phyloP scores from a whole-genome alignment of 2,888 invertebrate genomes.

The Aradus depressus region DNA sequence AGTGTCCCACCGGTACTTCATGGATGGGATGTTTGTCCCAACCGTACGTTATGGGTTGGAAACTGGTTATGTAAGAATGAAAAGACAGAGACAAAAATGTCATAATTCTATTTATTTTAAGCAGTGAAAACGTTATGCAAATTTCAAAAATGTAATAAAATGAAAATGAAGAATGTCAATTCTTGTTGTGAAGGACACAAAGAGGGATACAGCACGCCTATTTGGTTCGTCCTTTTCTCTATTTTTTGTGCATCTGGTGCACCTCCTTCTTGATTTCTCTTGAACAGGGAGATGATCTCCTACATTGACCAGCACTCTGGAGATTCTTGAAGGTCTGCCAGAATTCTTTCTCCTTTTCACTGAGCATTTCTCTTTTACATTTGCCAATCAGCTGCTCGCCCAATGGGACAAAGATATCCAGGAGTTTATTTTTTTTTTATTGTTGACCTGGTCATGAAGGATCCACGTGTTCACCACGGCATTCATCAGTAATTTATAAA shows the following conservation, averaged over 20 bases:
- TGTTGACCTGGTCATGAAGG: background rate
- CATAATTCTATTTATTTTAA: no score
- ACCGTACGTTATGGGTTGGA: no score
- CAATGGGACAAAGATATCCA: slow-evolving; percentile 19
- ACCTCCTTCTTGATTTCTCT: slow-evolving; percentile 21
- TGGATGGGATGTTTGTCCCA: no score
- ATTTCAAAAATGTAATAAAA: no score
- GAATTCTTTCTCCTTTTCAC: slow-evolving; percentile 15
- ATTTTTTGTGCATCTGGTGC: slow-evolving; percentile 15
- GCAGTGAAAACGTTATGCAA: no score
- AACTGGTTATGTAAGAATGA: no score
- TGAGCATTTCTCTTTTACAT: slow-evolving; percentile 8
- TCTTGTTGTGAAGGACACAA: slow-evolving; percentile 13
- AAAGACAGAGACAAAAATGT: no score
- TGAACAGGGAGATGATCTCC: slow-evolving; percentile 22
- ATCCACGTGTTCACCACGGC: slow-evolving; percentile 30
- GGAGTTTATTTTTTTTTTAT: slow-evolving; percentile 20
- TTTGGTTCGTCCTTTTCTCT: slow-evolving; percentile 12
- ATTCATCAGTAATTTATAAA: slow-evolving; percentile 31
- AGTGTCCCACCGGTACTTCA: no score
- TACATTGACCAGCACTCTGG: slow-evolving; percentile 14
- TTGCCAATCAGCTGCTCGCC: slow-evolving; percentile 20
- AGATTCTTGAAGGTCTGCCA: slow-evolving; percentile 15
- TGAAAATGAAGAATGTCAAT: no score
- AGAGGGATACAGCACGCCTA: slow-evolving; percentile 10